phyloP scores from a whole-genome alignment of 2,888 invertebrate species.

The Tipula helvola region DNA sequence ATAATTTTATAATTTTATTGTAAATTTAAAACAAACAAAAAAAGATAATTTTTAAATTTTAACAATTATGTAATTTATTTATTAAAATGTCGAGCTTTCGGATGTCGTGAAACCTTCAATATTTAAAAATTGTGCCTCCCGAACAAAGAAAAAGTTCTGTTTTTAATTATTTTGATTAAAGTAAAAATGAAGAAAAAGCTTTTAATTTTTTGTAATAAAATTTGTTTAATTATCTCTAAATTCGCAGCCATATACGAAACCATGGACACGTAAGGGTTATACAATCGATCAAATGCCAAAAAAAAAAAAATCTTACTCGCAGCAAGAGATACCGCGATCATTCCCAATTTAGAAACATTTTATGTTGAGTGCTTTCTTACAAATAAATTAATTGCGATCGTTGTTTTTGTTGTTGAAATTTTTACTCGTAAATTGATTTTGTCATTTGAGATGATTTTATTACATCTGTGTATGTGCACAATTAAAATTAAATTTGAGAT shows the following conservation, averaged over 20 bases:
- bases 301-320: not conserved
- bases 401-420: not conserved
- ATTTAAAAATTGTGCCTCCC: no score
- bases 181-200: conserved; percentile 4
- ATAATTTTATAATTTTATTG: not conserved
- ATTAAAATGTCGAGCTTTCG: not conserved
- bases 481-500: not conserved
- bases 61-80: not conserved
- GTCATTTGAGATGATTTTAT: not conserved
- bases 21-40: not conserved
- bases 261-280: not conserved
- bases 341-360: not conserved
- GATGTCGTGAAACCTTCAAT: not conserved
- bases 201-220: not conserved
- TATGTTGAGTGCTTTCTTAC: not conserved
- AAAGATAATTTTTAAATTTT: not conserved
- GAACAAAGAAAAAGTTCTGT: not conserved
- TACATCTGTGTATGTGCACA: not conserved
- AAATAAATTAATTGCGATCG: not conserved
- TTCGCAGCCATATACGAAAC: not conserved
- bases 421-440: not conserved
- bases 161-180: not conserved
- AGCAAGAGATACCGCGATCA: not conserved
- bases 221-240: not conserved
- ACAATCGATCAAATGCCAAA: not conserved